Evolutionary conservation across 2,888 invertebrate genomes (phyloP), one percentile per base, ranked within the genome.

Genomic region (Orthosia gothica): DNA sequence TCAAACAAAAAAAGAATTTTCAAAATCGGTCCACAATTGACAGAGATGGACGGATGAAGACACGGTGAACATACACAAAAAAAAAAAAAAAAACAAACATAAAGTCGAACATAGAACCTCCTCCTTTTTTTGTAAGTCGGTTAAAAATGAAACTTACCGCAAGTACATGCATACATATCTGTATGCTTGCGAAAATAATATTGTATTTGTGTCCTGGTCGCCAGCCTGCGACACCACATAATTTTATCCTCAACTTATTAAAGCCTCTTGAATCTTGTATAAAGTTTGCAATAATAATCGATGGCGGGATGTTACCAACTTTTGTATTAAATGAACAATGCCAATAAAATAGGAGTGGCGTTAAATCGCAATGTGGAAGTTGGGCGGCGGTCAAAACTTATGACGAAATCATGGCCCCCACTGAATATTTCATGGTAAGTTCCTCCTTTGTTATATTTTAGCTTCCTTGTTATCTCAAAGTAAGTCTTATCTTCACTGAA

Each of bases 221-320:
- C 84, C 83, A 84, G 76, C 78, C 68, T 74, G 74, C 85, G 84
- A 32, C 16, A 88, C 90, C 89, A 89, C 90, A 87, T 91, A 91
- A 93, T 92, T 92, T 92, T 90, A 91, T 89, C 87, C 85, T 71
- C 74, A 91, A 91, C 89, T 92, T 93, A 92, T 91, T 91, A 92
- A 91, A 89, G 81, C 87, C 82, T 81, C 86, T 85, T 81, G 89
- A 90, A 91, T 88, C 90, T 87, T 80, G 76, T 61, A 67, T 63
- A 84, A 91, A 92, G 83, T 93, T 93, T 86, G 87, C 88, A 90
- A 91, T 91, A 92, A 92, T 91, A 94, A 93, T 93, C 93, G 93
- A 91, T 91, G 88, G 87, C 82, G 76, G 70, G 57, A 89, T 90
- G 89, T 89, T 87, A 69, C 80, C 74, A 91, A 92, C 89, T 93